Conservation (phyloP, 2,113 vertebrate genomes). For the Heterotilapia buettikoferi region DNA sequence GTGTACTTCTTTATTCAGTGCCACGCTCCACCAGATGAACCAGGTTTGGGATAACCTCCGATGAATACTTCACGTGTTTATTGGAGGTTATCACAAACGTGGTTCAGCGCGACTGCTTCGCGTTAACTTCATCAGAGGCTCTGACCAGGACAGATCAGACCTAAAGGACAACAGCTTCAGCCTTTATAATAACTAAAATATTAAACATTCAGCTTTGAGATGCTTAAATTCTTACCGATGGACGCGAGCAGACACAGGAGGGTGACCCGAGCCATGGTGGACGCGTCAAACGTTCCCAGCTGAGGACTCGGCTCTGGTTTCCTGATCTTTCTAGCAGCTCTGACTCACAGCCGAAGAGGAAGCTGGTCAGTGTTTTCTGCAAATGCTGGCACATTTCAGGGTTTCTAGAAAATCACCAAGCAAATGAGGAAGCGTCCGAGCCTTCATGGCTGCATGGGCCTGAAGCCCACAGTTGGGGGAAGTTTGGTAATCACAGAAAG, state of each 20-base stretch:
- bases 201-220: neutral
- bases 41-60: neutral
- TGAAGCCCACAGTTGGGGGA: neutral
- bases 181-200: neutral
- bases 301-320: neutral
- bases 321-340: neutral
- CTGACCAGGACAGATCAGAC: neutral
- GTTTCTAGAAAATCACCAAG: neutral
- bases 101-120: rapidly evolving
- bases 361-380: neutral
- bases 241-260: neutral
- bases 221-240: neutral
- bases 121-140: neutral
- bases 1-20: neutral
- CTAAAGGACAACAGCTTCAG: neutral
- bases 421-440: neutral
- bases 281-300: neutral
- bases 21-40: neutral
- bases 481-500: neutral
- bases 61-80: neutral
- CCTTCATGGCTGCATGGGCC: rapidly evolving
- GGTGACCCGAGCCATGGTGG: slow-evolving; percentile 16
- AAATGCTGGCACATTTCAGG: neutral
- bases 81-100: neutral
- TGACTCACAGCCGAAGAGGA: neutral